A percentile compares a stretch with the other conserved stretches of the same genome.
phyloP scores from a whole-genome alignment of 1,140 invertebrate species.

The Phymastichus coffea region DNA sequence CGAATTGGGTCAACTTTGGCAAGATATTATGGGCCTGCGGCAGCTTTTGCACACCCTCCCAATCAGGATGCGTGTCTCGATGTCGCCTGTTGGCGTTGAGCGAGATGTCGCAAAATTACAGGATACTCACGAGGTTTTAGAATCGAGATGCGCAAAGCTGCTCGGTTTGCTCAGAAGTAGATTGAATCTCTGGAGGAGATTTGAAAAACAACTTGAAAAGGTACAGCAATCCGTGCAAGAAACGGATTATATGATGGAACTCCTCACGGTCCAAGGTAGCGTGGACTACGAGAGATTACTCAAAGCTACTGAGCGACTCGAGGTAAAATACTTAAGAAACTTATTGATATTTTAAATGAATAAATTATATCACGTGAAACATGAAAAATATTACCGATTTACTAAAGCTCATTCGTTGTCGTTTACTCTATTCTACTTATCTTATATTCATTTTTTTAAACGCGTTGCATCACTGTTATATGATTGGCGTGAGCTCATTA shows the following conservation, averaged over 20 bases:
- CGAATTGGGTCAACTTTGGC: constrained; percentile 69
- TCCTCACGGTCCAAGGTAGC: constrained; percentile 75
- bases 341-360: neutral
- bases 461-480: no score
- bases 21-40: constrained; percentile 71
- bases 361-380: no score
- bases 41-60: constrained; percentile 75
- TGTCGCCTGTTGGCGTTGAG: constrained; percentile 73
- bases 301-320: constrained; percentile 77
- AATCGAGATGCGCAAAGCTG: constrained; percentile 67
- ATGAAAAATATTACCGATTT: constrained; percentile 1
- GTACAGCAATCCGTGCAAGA: constrained; percentile 78
- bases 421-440: no score
- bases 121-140: constrained; percentile 69
- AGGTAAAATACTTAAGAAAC: constrained; percentile 67
- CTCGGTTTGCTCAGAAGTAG: constrained; percentile 65
- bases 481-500: no score
- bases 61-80: constrained; percentile 67
- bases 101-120: constrained; percentile 72
- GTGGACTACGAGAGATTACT: constrained; percentile 77
- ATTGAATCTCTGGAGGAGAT: constrained; percentile 70
- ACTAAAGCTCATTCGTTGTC: no score
- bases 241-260: constrained; percentile 82
- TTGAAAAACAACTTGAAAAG: constrained; percentile 72
- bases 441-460: no score